phyloP scores from a whole-genome alignment of 2,797 vertebrate species.

The Australoheros facetus region DNA sequence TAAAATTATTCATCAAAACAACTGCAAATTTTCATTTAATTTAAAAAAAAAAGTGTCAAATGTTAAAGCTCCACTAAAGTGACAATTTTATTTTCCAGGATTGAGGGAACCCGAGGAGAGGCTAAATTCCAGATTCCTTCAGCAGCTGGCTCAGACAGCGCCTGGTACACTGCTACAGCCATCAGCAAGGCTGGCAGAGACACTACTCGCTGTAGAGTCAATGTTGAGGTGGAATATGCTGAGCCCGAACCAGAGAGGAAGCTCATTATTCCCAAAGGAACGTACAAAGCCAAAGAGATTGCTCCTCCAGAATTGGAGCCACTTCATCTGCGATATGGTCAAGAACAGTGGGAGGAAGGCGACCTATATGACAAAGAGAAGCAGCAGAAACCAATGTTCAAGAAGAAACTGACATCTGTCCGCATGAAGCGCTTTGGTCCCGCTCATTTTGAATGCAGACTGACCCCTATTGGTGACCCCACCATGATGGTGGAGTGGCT shows the following conservation, averaged over 20 bases:
- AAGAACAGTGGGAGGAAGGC: constrained; percentile 98
- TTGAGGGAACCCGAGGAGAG: constrained; percentile 92
- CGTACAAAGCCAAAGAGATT: constrained; percentile 96
- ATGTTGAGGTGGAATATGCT: constrained; percentile 89
- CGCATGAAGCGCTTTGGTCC: constrained; percentile 93
- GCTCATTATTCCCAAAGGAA: constrained; percentile 94
- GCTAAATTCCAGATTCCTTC: constrained; percentile 92
- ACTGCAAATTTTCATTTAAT: background rate
- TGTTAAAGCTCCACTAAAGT: background rate
- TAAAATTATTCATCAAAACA: background rate
- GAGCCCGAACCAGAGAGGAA: constrained; percentile 92
- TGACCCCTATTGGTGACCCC: constrained; percentile 97
- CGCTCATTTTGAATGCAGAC: constrained; percentile 96
- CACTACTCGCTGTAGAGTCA: constrained; percentile 97
- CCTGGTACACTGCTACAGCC: constrained; percentile 98
- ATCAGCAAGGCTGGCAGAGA: constrained; percentile 98
- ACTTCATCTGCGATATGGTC: constrained; percentile 94
- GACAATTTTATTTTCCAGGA: constrained; percentile 76
- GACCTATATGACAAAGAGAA: constrained; percentile 99
- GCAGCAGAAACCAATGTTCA: constrained; percentile 97
- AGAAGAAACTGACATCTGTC: constrained; percentile 96
- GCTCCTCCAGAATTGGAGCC: constrained; percentile 94
- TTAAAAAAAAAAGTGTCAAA: background rate
- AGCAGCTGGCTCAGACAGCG: constrained; percentile 87
- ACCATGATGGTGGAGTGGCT: constrained; percentile 97